These are phyloP conservation scores for Leptobrachium ailaonicum DNA, from an alignment of 2,113 vertebrate species.

Conservation along the genomic window DNA sequence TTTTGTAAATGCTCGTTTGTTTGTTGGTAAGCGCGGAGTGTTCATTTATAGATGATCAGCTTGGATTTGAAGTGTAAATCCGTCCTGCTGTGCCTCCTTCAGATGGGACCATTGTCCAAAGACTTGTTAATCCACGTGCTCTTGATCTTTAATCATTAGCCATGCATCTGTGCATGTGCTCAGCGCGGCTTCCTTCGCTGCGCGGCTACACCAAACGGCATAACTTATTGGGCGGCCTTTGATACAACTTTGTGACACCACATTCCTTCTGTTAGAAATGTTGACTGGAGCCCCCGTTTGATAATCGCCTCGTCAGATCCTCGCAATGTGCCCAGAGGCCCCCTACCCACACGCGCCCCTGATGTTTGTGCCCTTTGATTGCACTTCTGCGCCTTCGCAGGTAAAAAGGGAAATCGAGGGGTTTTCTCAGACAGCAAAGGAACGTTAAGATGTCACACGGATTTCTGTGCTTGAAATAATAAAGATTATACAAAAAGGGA, in stretches of 20 bases:
- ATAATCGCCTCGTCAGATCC: conserved; percentile 34
- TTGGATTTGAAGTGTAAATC: background rate
- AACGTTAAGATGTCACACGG: no score
- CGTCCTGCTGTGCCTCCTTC: background rate
- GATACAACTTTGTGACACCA: conserved; percentile 38
- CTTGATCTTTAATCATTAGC: background rate
- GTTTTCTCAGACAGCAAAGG: no score
- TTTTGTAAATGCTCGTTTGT: background rate
- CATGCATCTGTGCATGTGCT: conserved; percentile 5
- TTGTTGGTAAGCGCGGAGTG: background rate
- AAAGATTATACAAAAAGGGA: no score
- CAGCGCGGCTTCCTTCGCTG: conserved; percentile 27
- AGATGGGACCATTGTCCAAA: background rate
- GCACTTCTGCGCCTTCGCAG: background rate
- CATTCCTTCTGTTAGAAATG: conserved; percentile 31
- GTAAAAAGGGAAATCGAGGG: no score
- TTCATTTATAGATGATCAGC: background rate
- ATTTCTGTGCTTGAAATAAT: no score
- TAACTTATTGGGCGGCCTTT: conserved; percentile 32
- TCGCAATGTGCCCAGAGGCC: conserved; percentile 14
- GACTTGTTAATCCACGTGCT: background rate
- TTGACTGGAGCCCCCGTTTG: background rate
- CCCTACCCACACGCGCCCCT: conserved; percentile 7
- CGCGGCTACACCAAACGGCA: conserved; percentile 39
- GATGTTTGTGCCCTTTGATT: conserved; percentile 1